phyloP scores from a whole-genome alignment of 2,113 vertebrate genomes.

The Micronycteris hirsuta region DNA sequence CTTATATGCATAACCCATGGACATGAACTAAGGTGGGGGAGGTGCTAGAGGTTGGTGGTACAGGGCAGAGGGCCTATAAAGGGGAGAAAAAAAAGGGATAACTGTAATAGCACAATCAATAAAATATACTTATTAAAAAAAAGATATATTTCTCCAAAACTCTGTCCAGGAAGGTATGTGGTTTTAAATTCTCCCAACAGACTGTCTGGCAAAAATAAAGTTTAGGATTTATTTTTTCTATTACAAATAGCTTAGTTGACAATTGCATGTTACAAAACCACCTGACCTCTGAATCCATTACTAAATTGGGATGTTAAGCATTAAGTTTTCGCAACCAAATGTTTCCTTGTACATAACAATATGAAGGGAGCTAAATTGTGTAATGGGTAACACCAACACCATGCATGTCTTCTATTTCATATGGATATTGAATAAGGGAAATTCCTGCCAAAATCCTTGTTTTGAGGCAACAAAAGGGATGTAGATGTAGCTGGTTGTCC shows the following conservation, averaged over 20 bases:
- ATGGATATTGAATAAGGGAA: not conserved
- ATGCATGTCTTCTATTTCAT: not conserved
- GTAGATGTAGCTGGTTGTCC: not conserved
- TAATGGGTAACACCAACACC: not conserved
- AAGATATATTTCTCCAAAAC: not conserved
- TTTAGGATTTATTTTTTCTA: slow-evolving; percentile 57
- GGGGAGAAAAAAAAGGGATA: too few relatives aligned
- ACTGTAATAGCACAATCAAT: too few relatives aligned
- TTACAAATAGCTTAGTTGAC: not conserved
- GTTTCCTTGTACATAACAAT: not conserved
- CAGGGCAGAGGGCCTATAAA: too few relatives aligned
- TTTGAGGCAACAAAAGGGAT: not conserved
- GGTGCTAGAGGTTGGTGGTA: too few relatives aligned
- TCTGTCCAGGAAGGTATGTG: not conserved
- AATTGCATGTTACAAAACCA: slow-evolving; percentile 32
- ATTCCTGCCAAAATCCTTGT: not conserved
- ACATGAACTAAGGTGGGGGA: too few relatives aligned
- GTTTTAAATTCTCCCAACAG: slow-evolving; percentile 47
- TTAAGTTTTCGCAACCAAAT: not conserved
- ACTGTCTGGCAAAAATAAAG: slow-evolving; percentile 41
- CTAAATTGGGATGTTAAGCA: not conserved
- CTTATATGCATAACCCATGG: too few relatives aligned
- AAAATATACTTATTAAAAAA: too few relatives aligned
- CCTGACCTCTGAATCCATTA: not conserved
- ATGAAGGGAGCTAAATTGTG: not conserved